Percentiles rank a stretch among this genome's conserved stretches.
These are phyloP conservation scores for Diploscapter pachys DNA, from an alignment of 1,140 invertebrate genomes.

Conservation along the genomic window DNA sequence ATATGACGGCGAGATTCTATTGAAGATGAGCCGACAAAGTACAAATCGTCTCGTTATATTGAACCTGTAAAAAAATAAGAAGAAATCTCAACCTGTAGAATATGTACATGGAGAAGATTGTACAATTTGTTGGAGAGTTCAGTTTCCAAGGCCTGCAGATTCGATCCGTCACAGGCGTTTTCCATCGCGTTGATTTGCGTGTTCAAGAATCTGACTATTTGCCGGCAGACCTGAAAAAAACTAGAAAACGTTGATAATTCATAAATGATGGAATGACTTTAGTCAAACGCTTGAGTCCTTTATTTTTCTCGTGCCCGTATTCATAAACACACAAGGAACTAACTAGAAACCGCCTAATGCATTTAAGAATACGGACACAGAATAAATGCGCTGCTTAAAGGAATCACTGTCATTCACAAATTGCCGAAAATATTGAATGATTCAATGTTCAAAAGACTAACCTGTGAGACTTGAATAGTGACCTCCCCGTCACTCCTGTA, in stretches of 20 bases:
- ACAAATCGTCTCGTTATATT: too few relatives aligned
- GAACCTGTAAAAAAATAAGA: too few relatives aligned
- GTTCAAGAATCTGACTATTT: conserved; percentile 70
- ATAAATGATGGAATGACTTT: too few relatives aligned
- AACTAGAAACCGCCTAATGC: too few relatives aligned
- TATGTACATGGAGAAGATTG: conserved; percentile 87
- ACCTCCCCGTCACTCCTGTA: conserved; percentile 70
- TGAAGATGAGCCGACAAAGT: too few relatives aligned
- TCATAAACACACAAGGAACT: too few relatives aligned
- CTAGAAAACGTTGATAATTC: neutral
- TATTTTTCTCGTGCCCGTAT: too few relatives aligned
- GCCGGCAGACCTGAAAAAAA: conserved; percentile 74
- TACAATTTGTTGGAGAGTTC: conserved; percentile 87
- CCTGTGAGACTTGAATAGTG: too few relatives aligned
- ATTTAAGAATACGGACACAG: too few relatives aligned
- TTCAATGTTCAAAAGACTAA: conserved; percentile 47
- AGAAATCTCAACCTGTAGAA: conserved; percentile 63
- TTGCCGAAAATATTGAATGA: conserved; percentile 58
- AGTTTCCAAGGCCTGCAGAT: conserved; percentile 77
- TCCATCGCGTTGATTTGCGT: conserved; percentile 74
- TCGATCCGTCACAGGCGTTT: conserved; percentile 84
- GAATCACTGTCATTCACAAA: conserved; percentile 8
- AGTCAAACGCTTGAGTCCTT: too few relatives aligned
- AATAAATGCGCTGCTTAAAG: too few relatives aligned
- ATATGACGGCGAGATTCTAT: too few relatives aligned